Percentiles rank a stretch among this genome's conserved stretches.
These are phyloP conservation scores for Pyrrhosoma nymphula DNA, from an alignment of 2,888 invertebrate species.

Conservation along the genomic window DNA sequence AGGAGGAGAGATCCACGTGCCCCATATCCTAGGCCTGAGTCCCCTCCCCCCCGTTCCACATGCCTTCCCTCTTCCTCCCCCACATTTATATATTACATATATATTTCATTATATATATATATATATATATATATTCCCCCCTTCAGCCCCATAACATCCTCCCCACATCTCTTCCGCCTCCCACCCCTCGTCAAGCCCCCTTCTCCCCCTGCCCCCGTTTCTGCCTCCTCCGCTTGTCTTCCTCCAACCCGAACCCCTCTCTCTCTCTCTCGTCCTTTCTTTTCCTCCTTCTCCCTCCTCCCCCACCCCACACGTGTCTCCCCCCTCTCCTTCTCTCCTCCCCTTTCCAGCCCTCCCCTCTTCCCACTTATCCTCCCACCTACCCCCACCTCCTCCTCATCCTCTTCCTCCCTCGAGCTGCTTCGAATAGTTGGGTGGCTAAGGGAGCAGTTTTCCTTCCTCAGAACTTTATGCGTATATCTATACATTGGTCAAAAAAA, in stretches of 20 bases:
- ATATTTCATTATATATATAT: background rate
- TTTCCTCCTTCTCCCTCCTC: background rate
- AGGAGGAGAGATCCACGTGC: background rate
- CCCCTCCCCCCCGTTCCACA: background rate
- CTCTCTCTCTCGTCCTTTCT: background rate
- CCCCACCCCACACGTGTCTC: background rate
- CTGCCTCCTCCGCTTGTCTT: background rate
- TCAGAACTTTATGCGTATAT: background rate
- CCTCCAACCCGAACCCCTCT: background rate
- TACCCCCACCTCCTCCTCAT: background rate
- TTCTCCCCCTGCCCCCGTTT: background rate
- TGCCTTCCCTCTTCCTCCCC: background rate
- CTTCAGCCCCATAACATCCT: background rate
- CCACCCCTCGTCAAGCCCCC: background rate
- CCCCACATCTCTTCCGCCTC: background rate
- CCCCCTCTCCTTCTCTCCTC: background rate
- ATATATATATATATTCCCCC: background rate
- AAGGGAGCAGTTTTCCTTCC: conserved; percentile 3
- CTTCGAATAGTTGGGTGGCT: conserved; percentile 14
- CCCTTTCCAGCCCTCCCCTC: background rate
- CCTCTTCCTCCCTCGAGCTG: background rate
- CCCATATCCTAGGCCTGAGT: background rate
- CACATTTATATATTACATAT: background rate
- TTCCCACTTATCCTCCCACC: background rate
- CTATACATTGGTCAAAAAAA: too few relatives aligned